phyloP scores from a whole-genome alignment of 2,888 invertebrate genomes.

The Stomorhina lunata region DNA sequence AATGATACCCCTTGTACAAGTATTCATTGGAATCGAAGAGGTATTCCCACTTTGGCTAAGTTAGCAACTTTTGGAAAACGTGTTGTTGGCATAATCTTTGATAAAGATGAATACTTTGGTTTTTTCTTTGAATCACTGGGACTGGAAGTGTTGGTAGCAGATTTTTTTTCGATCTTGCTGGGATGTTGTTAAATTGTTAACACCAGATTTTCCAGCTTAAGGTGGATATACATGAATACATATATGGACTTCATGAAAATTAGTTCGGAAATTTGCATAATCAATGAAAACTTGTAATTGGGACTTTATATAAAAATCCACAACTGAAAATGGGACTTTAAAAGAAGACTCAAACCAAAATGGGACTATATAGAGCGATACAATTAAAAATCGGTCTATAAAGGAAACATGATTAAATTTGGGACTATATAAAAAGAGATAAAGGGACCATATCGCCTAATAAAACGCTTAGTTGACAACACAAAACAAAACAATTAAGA shows the following conservation, averaged over 20 bases:
- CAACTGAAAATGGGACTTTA: too few species aligned
- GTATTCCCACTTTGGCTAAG: too few species aligned
- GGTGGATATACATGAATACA: background rate
- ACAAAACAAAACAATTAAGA: too few species aligned
- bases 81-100: background rate
- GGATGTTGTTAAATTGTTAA: background rate
- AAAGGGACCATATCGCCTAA: too few species aligned
- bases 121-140: background rate
- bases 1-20: conserved; percentile 6
- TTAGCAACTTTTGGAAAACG: background rate
- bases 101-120: conserved; percentile 4
- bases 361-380: too few species aligned
- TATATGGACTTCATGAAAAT: background rate
- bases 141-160: background rate
- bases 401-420: too few species aligned
- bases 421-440: too few species aligned
- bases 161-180: background rate
- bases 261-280: background rate
- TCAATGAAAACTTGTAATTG: conserved; percentile 1
- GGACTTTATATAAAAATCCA: background rate
- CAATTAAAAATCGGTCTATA: too few species aligned
- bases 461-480: too few species aligned
- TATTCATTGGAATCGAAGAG: conserved; percentile 4
- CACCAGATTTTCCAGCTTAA: conserved; percentile 57
- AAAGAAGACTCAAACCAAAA: too few species aligned